phyloP scores from a whole-genome alignment of 2,888 invertebrate genomes.

The Athetis lepigone region DNA sequence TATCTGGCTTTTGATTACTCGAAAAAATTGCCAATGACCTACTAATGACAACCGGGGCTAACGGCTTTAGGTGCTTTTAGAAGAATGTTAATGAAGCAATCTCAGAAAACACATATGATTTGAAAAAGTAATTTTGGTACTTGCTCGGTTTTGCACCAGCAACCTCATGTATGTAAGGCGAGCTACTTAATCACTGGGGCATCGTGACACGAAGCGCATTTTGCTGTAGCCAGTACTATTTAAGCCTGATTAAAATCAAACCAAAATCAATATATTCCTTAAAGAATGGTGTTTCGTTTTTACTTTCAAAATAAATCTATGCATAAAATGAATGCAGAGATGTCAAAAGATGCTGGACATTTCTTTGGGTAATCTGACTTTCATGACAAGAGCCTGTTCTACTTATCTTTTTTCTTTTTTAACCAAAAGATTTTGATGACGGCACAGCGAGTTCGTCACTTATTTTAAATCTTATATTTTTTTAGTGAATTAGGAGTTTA shows the following conservation, averaged over 20 bases:
- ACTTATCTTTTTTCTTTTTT: conserved; percentile 22
- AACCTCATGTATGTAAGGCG: too few relatives aligned
- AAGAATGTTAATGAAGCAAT: too few relatives aligned
- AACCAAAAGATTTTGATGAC: conserved; percentile 22
- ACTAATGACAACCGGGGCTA: too few relatives aligned
- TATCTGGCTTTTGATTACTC: too few relatives aligned
- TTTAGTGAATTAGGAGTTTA: conserved; percentile 25
- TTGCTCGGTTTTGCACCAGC: too few relatives aligned
- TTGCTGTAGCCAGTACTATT: too few relatives aligned
- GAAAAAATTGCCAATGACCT: too few relatives aligned
- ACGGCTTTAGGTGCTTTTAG: too few relatives aligned
- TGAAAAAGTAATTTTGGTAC: too few relatives aligned
- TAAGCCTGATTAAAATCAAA: conserved; percentile 45
- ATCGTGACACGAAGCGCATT: too few relatives aligned
- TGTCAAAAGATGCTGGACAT: conserved; percentile 31
- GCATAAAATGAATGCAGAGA: conserved; percentile 55
- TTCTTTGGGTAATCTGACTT: conserved; percentile 55
- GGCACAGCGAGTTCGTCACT: conserved; percentile 49
- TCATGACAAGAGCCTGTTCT: conserved; percentile 41
- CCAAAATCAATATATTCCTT: conserved; percentile 48
- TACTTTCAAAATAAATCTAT: conserved; percentile 45
- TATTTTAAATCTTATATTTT: conserved; percentile 26
- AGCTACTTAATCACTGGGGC: too few relatives aligned
- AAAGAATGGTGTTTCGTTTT: conserved; percentile 39
- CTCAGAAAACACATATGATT: not conserved